Evolutionary conservation across 2,797 vertebrate genomes (phyloP), one percentile per base, ranked within the genome.

Genomic region (Sebastes melanostomus): DNA sequence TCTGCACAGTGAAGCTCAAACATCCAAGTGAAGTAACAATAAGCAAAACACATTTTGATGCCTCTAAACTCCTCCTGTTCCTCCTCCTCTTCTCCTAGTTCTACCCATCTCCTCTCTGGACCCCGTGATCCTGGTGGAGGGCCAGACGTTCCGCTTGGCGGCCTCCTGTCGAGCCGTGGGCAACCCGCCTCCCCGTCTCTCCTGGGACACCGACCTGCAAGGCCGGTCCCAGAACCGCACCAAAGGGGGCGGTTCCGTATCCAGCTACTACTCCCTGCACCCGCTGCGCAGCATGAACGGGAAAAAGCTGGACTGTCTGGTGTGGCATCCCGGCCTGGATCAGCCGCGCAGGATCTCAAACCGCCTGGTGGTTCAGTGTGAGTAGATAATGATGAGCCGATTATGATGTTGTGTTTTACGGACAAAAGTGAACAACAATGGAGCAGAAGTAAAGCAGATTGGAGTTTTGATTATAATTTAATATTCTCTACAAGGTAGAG

Each of bases 281-380:
- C 98, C 98, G 0, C 91, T 96, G 61, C 96, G 98, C 58, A 92
- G 91, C 91, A 98, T 98, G 97, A 96, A 98, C 0, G 97, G 97
- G 29, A 96, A 95, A 54, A 88, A 89, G 16, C 94, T 99, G 25
- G 97, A 97, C 87, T 99, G 98, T 3, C 89, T 99, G 82, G 96
- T 99, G 73, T 95, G 94, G 8, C 98, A 99, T 42, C 97, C 97
- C 0, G 93, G 94, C 6, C 93, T 98, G 85, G 73, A 93, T 18
- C 88, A 91, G 16, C 95, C 97, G 1, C 96, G 94, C 36, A 93
- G 97, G 87, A 95, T 98, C 90, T 84, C 91, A 0, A 95, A 97
- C 91, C 58, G 2, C 9, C 93, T 99, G 86, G 93, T 91, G 20
- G 97, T 99, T 9, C 96, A 97, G 30, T 98, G 98, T 98, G 91